Conservation (phyloP, 1,140 invertebrate genomes). For the Ceratina calcarata region DNA sequence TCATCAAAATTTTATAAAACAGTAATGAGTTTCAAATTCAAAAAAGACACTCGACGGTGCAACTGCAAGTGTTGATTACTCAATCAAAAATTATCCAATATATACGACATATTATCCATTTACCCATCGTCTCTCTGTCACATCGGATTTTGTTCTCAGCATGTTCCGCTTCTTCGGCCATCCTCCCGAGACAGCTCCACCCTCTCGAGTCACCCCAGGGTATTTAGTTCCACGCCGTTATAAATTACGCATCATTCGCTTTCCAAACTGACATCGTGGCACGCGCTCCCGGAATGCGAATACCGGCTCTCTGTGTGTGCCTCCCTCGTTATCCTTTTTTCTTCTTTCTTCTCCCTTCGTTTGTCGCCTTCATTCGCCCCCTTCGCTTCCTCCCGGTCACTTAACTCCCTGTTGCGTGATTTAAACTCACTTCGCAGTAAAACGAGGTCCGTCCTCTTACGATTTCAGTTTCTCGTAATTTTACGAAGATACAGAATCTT, state of each 20-base stretch:
- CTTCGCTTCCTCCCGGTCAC: slow-evolving; percentile 2
- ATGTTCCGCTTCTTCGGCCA: slow-evolving; percentile 5
- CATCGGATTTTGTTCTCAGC: neutral
- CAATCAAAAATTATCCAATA: too few relatives aligned
- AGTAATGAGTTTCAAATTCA: too few relatives aligned
- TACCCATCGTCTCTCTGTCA: neutral
- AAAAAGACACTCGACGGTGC: too few relatives aligned
- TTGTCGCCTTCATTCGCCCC: neutral
- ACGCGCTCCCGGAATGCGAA: slow-evolving; percentile 65
- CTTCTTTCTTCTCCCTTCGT: slow-evolving; percentile 4
- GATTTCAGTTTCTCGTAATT: neutral
- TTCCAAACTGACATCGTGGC: slow-evolving; percentile 62
- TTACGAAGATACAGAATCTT: neutral
- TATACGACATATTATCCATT: too few relatives aligned
- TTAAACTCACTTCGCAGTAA: slow-evolving; percentile 27
- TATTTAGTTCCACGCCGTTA: slow-evolving; percentile 66
- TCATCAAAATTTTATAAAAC: too few relatives aligned
- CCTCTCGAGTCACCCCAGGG: slow-evolving; percentile 26
- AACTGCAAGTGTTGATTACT: too few relatives aligned
- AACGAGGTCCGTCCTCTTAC: neutral
- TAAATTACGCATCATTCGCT: slow-evolving; percentile 70
- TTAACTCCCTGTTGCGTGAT: slow-evolving; percentile 55
- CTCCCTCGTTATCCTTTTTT: slow-evolving; percentile 40
- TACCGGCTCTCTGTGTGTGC: slow-evolving; percentile 29
- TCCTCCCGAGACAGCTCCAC: neutral